A percentile compares a stretch with the other conserved stretches of the same genome.
These are phyloP conservation scores for Lates calcarifer DNA, from an alignment of 2,113 vertebrate genomes.

Conservation along the genomic window DNA sequence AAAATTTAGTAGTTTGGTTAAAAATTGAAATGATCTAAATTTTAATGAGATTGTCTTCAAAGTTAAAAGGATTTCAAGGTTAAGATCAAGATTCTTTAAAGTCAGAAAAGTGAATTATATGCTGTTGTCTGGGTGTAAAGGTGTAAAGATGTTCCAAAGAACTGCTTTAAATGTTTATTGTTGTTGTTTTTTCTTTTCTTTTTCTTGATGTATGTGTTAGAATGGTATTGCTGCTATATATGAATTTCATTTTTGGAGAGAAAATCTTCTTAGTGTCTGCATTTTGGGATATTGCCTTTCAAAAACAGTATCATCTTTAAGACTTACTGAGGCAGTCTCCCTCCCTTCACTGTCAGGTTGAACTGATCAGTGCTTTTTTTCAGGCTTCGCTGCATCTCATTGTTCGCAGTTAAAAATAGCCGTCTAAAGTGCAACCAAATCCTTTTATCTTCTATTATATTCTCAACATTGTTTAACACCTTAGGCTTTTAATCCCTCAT, in stretches of 20 bases:
- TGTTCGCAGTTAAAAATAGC: slow-evolving; percentile 57
- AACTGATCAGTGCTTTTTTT: slow-evolving; percentile 19
- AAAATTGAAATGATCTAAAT: background rate
- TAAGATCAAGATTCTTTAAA: background rate
- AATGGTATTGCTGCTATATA: background rate
- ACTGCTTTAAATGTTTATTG: background rate
- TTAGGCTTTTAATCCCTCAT: slow-evolving; percentile 14
- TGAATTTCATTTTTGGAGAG: background rate
- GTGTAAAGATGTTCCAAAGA: background rate
- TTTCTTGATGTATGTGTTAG: background rate
- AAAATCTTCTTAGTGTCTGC: background rate
- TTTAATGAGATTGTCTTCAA: background rate
- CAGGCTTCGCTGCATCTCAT: slow-evolving; percentile 36
- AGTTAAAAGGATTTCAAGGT: slow-evolving; percentile 17
- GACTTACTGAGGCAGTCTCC: slow-evolving; percentile 3
- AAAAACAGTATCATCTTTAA: slow-evolving; percentile 1
- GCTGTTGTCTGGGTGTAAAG: background rate
- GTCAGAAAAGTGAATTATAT: background rate
- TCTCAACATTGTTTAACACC: slow-evolving; percentile 32
- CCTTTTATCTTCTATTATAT: slow-evolving; percentile 45
- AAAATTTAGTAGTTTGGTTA: background rate
- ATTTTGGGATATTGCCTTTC: background rate
- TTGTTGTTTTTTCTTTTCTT: background rate
- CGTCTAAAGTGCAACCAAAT: slow-evolving; percentile 22
- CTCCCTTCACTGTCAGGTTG: slow-evolving; percentile 18